These are phyloP conservation scores for Heliopora coerulea DNA, from an alignment of 92 coral and sea anemone species.

Conservation along the genomic window DNA sequence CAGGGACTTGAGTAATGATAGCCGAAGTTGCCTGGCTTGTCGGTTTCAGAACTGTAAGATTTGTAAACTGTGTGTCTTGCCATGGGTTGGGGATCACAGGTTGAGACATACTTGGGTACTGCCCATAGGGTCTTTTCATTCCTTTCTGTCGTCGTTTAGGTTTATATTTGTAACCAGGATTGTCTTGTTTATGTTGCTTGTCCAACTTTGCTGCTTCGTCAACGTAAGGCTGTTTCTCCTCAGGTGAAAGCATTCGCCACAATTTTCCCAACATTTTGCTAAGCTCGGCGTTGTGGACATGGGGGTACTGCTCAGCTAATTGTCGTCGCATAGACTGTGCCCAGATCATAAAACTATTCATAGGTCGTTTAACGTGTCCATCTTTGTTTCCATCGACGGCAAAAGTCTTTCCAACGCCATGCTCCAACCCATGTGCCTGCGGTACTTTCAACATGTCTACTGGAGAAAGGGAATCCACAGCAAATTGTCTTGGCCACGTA, in stretches of 20 bases:
- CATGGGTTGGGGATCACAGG: conserved; percentile 33
- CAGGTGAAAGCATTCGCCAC: conserved; percentile 97
- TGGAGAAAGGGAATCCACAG: conserved; percentile 7
- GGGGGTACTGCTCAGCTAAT: conserved; percentile 99
- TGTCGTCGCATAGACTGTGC: conserved; percentile 96
- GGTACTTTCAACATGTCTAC: not conserved
- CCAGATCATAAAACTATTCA: conserved; percentile 99
- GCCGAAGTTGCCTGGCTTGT: conserved; percentile 35
- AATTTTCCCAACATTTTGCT: conserved; percentile 99
- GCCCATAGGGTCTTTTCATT: conserved; percentile 91
- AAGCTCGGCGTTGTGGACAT: conserved; percentile 98
- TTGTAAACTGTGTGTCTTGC: conserved; percentile 38
- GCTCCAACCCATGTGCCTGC: not conserved
- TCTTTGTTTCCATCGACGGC: conserved; percentile 58
- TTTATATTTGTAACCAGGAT: conserved; percentile 93
- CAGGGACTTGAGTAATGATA: conserved; percentile 37
- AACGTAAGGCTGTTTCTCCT: conserved; percentile 97
- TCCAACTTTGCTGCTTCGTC: conserved; percentile 99
- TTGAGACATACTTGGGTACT: conserved; percentile 43
- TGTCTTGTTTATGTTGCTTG: conserved; percentile 95
- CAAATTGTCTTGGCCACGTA: conserved; percentile 18
- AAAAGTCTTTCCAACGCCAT: not conserved
- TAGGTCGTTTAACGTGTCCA: conserved; percentile 87
- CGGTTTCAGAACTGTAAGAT: conserved; percentile 38
- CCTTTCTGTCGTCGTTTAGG: conserved; percentile 92